These are phyloP conservation scores for Thinocorus orbignyianus DNA, from an alignment of 2,113 vertebrate genomes.

Conservation along the genomic window DNA sequence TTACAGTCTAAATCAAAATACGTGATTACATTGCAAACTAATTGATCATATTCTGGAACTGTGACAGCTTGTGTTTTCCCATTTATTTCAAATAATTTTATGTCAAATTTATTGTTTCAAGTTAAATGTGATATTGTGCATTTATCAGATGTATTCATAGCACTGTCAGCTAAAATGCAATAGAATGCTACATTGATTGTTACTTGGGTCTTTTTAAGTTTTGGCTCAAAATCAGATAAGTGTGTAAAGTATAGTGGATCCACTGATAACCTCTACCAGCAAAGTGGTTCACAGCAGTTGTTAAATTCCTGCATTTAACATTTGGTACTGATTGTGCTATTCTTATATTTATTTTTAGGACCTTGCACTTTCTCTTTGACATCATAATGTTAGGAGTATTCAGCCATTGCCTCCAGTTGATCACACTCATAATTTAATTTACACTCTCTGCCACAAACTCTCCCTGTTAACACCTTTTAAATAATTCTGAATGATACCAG, in stretches of 20 bases:
- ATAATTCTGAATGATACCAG: neutral
- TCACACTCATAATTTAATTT: neutral
- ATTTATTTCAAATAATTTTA: neutral
- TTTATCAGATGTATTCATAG: neutral
- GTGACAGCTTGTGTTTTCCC: neutral
- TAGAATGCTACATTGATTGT: neutral
- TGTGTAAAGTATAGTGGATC: neutral
- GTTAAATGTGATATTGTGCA: neutral
- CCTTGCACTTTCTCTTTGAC: neutral
- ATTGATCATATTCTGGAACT: neutral
- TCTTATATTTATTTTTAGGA: neutral
- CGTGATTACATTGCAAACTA: neutral
- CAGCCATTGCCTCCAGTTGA: neutral
- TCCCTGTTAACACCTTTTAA: neutral
- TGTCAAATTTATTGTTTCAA: neutral
- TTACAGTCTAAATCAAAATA: neutral
- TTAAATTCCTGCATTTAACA: neutral
- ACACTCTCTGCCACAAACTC: neutral
- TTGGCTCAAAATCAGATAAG: neutral
- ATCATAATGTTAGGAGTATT: neutral
- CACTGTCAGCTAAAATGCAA: neutral
- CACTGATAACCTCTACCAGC: neutral
- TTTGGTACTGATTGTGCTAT: neutral
- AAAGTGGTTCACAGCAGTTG: neutral
- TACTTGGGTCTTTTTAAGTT: neutral